These are phyloP conservation scores for human (Homo sapiens) DNA, from an alignment of 2,113 vertebrate species.

Conservation along the genomic window DNA sequence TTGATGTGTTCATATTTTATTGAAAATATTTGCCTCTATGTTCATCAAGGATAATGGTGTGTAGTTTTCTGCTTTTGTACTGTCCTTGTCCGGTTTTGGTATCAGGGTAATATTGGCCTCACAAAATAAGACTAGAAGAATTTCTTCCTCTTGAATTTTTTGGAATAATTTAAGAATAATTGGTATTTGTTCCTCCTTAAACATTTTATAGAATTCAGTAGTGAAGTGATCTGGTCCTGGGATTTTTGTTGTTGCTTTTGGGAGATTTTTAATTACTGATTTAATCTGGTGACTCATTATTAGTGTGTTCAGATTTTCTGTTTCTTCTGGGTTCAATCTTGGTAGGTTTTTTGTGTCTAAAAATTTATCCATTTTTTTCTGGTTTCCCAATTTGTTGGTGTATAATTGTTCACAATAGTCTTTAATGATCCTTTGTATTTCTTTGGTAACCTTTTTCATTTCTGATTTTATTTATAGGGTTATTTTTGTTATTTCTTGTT, in stretches of 20 bases:
- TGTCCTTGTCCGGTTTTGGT: background rate
- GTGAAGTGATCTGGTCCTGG: too few relatives aligned
- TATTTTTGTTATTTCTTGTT: background rate
- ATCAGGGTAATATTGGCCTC: background rate
- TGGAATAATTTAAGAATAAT: background rate
- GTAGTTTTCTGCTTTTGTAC: background rate
- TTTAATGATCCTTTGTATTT: background rate
- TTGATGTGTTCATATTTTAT: background rate
- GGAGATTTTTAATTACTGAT: background rate
- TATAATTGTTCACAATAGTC: background rate
- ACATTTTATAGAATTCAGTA: background rate
- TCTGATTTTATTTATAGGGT: background rate
- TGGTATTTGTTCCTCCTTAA: background rate
- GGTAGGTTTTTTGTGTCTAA: background rate
- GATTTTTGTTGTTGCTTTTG: background rate
- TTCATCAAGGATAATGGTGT: background rate
- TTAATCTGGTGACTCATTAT: background rate
- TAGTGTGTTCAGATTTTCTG: background rate
- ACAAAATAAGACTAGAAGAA: background rate
- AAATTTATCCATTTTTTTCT: background rate
- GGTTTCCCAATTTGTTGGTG: background rate
- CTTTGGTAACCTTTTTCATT: background rate
- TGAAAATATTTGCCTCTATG: background rate
- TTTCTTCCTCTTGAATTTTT: background rate
- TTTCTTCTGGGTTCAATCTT: background rate